Percentiles rank a stretch among this genome's conserved stretches.
Conservation (phyloP, 2,888 invertebrate species). For the Caenorhabditis uteleia region DNA sequence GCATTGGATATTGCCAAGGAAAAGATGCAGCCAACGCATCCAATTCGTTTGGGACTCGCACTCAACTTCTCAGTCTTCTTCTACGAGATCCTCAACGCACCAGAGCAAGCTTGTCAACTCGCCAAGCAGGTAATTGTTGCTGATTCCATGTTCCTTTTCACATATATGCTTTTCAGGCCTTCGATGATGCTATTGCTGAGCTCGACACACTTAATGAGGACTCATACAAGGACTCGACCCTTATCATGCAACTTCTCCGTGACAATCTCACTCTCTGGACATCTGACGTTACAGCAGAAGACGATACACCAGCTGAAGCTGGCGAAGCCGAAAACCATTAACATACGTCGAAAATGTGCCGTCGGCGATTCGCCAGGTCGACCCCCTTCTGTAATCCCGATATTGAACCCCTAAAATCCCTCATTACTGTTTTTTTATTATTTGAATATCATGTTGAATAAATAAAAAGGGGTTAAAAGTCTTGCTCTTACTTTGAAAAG, state of each 20-base stretch:
- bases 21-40: slow-evolving; percentile 98
- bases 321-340: slow-evolving; percentile 21
- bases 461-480: no score
- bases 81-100: slow-evolving; percentile 99
- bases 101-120: slow-evolving; percentile 96
- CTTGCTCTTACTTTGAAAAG: no score
- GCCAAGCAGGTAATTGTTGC: slow-evolving; percentile 85
- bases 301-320: slow-evolving; percentile 19
- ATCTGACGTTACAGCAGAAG: slow-evolving; percentile 25
- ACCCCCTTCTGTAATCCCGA: no score
- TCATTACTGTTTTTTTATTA: no score
- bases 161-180: slow-evolving; percentile 80
- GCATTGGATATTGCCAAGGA: slow-evolving; percentile 96
- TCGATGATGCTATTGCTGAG: slow-evolving; percentile 99
- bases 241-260: slow-evolving; percentile 96
- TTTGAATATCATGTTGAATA: no score
- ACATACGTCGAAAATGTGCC: no score
- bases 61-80: slow-evolving; percentile 99
- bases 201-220: slow-evolving; percentile 99
- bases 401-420: background rate
- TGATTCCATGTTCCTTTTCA: slow-evolving; percentile 74
- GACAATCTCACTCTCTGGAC: slow-evolving; percentile 55
- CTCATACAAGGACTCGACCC: slow-evolving; percentile 99
- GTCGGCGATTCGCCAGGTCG: no score
- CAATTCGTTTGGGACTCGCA: slow-evolving; percentile 95